phyloP scores from a whole-genome alignment of 2,797 vertebrate genomes.

The Mormyrops attenuatus region DNA sequence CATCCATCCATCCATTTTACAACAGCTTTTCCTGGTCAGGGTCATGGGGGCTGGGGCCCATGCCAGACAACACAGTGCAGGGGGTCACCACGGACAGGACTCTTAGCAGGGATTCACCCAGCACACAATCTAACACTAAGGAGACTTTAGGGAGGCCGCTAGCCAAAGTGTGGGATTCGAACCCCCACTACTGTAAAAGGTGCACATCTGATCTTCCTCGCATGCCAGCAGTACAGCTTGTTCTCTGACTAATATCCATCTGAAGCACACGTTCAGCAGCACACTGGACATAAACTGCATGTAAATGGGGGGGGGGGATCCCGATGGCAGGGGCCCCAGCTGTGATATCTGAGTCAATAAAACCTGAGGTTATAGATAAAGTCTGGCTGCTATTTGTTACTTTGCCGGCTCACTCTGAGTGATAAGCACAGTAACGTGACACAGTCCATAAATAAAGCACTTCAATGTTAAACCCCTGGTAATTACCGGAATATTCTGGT shows the following conservation, averaged over 20 bases:
- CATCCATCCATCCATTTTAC: neutral
- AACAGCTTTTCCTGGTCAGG: neutral
- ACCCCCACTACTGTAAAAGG: neutral
- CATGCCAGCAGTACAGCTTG: neutral
- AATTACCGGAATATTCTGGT: neutral
- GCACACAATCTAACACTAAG: neutral
- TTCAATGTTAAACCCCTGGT: neutral
- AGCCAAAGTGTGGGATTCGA: neutral
- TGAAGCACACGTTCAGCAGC: neutral
- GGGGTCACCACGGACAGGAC: neutral
- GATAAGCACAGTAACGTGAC: neutral
- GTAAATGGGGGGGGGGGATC: neutral
- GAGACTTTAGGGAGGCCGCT: neutral
- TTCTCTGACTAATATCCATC: neutral
- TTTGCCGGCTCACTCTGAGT: neutral
- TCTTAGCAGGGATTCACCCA: constrained; percentile 24
- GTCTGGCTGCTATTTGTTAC: neutral
- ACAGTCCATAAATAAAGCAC: neutral
- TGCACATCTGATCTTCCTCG: neutral
- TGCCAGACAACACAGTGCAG: neutral
- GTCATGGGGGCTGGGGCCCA: neutral
- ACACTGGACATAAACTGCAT: neutral
- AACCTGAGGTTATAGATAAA: neutral
- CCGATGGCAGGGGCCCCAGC: neutral
- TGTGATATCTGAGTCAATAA: neutral